Evolutionary conservation across 2,113 vertebrate species (phyloP).

Genomic region (Dromas ardeola): DNA sequence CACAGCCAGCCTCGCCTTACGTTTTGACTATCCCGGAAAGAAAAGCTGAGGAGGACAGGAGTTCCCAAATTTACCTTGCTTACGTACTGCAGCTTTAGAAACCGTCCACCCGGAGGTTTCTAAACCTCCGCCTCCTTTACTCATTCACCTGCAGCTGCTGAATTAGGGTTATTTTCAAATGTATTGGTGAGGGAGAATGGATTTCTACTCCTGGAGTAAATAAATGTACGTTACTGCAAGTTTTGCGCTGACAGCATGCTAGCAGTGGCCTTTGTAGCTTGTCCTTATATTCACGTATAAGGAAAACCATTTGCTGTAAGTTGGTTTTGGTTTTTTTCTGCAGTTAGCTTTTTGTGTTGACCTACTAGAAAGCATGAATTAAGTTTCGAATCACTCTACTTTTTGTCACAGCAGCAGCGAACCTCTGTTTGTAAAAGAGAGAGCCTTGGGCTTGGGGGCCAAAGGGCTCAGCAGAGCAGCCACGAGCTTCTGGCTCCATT

Average conservation of each 20-base stretch:
- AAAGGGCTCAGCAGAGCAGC: not conserved
- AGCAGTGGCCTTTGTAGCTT: not conserved
- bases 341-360: not conserved
- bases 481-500: not conserved
- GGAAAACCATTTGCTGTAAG: not conserved
- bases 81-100: not conserved
- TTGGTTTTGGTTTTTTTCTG: fast-evolving
- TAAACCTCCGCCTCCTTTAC: not conserved
- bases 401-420: not conserved
- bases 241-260: not conserved
- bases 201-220: not conserved
- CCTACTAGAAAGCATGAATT: not conserved
- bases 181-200: not conserved
- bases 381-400: not conserved
- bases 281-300: not conserved
- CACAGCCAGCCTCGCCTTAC: not conserved
- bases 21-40: not conserved
- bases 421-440: not conserved
- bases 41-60: not conserved
- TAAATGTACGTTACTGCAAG: not conserved
- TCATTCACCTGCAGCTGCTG: not conserved
- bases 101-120: not conserved
- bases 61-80: not conserved
- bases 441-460: not conserved
- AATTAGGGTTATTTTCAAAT: not conserved